A percentile compares a stretch with the other conserved stretches of the same genome.
Evolutionary conservation across 1,140 invertebrate genomes (phyloP).

Genomic region (Conopomorpha cramerella): DNA sequence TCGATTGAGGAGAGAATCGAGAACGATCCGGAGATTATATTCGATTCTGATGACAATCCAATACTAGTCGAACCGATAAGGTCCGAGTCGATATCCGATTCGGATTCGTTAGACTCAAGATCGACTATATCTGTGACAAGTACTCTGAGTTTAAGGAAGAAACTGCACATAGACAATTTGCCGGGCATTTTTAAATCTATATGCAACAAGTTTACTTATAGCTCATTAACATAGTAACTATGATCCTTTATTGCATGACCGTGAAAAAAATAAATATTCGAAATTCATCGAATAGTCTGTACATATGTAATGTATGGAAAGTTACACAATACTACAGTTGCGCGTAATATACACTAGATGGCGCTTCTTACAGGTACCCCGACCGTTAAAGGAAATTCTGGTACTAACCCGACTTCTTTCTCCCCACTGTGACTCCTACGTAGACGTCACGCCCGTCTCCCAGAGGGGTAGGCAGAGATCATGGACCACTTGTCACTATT

Average conservation of each 20-base stretch:
- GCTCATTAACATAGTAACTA: slow-evolving; percentile 3
- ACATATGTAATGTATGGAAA: too few relatives aligned
- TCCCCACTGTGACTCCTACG: too few relatives aligned
- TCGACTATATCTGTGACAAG: slow-evolving; percentile 1
- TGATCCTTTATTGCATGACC: neutral
- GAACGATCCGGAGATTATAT: slow-evolving; percentile 50
- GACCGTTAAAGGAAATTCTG: too few relatives aligned
- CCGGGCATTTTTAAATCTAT: slow-evolving; percentile 26
- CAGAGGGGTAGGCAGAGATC: too few relatives aligned
- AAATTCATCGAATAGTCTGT: too few relatives aligned
- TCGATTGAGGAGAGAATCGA: slow-evolving; percentile 49
- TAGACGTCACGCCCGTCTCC: too few relatives aligned
- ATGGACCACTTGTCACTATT: too few relatives aligned
- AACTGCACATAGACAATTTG: slow-evolving; percentile 16
- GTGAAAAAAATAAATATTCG: neutral
- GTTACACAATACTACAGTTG: too few relatives aligned
- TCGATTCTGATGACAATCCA: slow-evolving; percentile 38
- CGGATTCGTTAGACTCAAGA: slow-evolving; percentile 1
- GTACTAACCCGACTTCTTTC: too few relatives aligned
- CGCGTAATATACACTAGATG: too few relatives aligned
- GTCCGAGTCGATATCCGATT: neutral
- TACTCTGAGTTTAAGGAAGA: slow-evolving; percentile 11
- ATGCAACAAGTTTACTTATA: slow-evolving; percentile 23
- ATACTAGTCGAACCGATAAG: slow-evolving; percentile 24
- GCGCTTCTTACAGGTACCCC: too few relatives aligned